A percentile compares a stretch with the other conserved stretches of the same genome.
phyloP scores from a whole-genome alignment of 53 echinoderm and acorn worm species.

The Antedon mediterranea region DNA sequence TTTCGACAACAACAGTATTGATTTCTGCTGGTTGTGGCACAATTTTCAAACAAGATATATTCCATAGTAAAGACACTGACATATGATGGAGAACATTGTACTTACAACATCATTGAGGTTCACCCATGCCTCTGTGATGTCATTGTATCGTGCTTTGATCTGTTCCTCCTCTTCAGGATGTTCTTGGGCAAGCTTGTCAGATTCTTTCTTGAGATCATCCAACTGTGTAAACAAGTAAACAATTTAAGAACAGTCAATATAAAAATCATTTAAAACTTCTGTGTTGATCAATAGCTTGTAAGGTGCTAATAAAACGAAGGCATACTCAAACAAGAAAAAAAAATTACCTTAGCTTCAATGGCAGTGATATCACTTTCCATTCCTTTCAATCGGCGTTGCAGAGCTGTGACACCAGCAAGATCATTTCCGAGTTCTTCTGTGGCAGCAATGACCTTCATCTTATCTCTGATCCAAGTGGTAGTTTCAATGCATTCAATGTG shows the following conservation, averaged over 20 bases:
- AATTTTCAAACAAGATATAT: not conserved
- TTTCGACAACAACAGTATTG: not conserved
- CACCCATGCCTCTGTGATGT: conserved; percentile 81
- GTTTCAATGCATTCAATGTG: conserved; percentile 98
- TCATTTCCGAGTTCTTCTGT: conserved; percentile 96
- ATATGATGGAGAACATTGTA: no score
- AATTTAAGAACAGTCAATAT: not conserved
- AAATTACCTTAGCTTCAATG: conserved; percentile 90
- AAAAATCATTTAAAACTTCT: no score
- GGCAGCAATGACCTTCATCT: conserved; percentile 73
- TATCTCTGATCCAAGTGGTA: conserved; percentile 90
- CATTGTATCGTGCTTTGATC: conserved; percentile 51
- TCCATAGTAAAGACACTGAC: no score
- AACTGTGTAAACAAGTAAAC: conserved; percentile 35
- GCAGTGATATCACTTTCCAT: conserved; percentile 98
- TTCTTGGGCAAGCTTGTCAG: conserved; percentile 67
- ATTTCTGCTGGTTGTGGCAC: not conserved
- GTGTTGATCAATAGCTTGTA: no score
- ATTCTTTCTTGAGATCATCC: conserved; percentile 72
- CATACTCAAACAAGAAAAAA: no score
- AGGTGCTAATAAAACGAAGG: no score
- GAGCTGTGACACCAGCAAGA: conserved; percentile 82
- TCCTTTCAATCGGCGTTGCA: conserved; percentile 86
- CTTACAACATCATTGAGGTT: conserved; percentile 92
- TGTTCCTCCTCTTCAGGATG: conserved; percentile 89